Base-by-base conservation (phyloP, 2,113 vertebrate genomes). In the Rhynchomys soricoides region DNA sequence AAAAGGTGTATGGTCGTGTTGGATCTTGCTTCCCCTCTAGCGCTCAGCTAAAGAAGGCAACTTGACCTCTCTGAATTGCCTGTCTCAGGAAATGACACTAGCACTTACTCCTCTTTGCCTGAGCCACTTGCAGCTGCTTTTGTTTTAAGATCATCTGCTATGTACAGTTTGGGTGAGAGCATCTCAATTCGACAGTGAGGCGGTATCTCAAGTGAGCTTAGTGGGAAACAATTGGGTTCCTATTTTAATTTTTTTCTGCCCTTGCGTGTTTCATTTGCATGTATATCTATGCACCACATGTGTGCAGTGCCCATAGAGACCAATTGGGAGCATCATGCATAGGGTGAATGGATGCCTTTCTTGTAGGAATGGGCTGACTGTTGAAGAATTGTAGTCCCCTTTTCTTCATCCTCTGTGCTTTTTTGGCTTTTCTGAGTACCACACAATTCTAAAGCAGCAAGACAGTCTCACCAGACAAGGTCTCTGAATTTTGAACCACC, bases 1-100 rank as follows among this genome's bases (percentile, higher is more conserved):
- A 91, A 93, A 85, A 55, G 86, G 73, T 93, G 66, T 88, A 74
- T 50, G 22, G 57, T 77, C 71, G 7, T 82, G 79, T 83, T 86
- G 64, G 78, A 91, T 91, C 37, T 68, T 78, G 22, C n/a, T 73
- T 37, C 68, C 29, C 31, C 2, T 85, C 24, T 24, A 64, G 7
- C 16, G 73, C 24, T 48, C 22, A 37, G 45, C 45, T 70, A 59
- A 92, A 91, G 91, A 87, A 59, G 86, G 73, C 45, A 89, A 22
- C 37, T 6, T 74, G 21, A 68, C 52, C 43, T 74, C 93, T 59
- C 0, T 50, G 45, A 59, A 13, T 79, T 70, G 88, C 73, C 43
- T 40, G 22, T 50, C 90, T 92, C 64, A 74, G 45, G 45, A 77
- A 78, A 90, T 9, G n/a, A 55, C 21, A 34, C 34, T 13, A 40